These are phyloP conservation scores for Monodelphis domestica DNA, from an alignment of 2,797 vertebrate genomes.

Conservation along the genomic window DNA sequence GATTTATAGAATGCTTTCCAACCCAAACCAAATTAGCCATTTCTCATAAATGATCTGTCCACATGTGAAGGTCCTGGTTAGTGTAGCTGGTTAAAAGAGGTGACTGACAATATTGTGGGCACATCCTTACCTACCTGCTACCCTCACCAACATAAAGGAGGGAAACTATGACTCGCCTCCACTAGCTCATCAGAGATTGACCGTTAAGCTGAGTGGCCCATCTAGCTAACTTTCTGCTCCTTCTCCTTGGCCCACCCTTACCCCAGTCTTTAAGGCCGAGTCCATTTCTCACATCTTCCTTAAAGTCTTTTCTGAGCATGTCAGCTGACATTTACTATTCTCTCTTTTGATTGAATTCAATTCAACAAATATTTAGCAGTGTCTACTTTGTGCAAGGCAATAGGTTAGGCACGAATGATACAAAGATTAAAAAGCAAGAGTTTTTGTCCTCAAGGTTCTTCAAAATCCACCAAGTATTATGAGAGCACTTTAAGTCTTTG, in stretches of 20 bases:
- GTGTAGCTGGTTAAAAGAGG: not conserved
- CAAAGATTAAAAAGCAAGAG: too few species aligned
- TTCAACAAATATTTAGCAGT: not conserved
- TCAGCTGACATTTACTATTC: not conserved
- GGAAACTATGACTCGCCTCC: not conserved
- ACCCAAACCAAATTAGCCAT: not conserved
- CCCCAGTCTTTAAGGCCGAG: not conserved
- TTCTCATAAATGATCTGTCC: not conserved
- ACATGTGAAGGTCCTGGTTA: not conserved
- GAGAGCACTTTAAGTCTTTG: too few species aligned
- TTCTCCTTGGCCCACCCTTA: not conserved
- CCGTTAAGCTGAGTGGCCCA: not conserved
- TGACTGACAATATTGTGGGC: not conserved
- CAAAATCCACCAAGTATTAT: too few species aligned
- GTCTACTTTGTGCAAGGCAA: not conserved
- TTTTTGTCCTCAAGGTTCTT: too few species aligned
- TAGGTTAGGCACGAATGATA: too few species aligned
- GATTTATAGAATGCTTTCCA: conserved; percentile 44
- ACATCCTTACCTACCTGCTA: not conserved
- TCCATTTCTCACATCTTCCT: not conserved
- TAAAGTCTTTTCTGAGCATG: not conserved
- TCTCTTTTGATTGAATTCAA: not conserved
- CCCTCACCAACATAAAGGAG: not conserved
- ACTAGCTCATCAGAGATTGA: not conserved
- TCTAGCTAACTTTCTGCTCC: not conserved